These are phyloP conservation scores for Jordanella pulchra DNA, from an alignment of 2,797 vertebrate species.

Conservation along the genomic window DNA sequence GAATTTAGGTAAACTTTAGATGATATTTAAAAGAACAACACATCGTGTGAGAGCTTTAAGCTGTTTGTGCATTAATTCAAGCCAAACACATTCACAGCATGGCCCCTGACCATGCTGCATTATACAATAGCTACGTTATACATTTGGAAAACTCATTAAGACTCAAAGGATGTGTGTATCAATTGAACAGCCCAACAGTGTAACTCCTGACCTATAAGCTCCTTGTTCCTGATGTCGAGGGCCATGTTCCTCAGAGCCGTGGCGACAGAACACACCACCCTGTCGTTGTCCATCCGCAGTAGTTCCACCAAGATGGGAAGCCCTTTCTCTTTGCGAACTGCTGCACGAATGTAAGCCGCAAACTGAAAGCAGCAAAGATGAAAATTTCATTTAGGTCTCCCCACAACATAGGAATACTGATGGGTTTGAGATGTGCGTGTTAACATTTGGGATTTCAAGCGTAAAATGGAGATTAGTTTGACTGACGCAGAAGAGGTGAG, in stretches of 20 bases:
- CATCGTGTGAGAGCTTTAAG: constrained; percentile 1
- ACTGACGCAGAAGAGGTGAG: constrained; percentile 24
- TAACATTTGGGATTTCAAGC: constrained; percentile 17
- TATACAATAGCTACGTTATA: background rate
- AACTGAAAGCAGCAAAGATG: constrained; percentile 79
- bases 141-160: background rate
- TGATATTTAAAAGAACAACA: background rate
- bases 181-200: background rate
- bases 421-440: background rate
- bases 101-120: background rate
- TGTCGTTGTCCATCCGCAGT: constrained; percentile 96
- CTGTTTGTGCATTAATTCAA: background rate
- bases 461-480: constrained; percentile 21
- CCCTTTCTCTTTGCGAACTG: constrained; percentile 96
- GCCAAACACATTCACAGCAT: constrained; percentile 8
- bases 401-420: constrained; percentile 2
- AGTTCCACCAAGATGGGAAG: constrained; percentile 97
- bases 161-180: background rate
- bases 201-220: constrained; percentile 89
- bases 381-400: constrained; percentile 16
- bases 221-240: constrained; percentile 94
- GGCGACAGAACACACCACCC: constrained; percentile 95
- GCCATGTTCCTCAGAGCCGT: constrained; percentile 98
- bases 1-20: background rate
- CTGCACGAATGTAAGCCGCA: constrained; percentile 93